Conservation (phyloP, 2,113 vertebrate species). For the Corydoras maculifer region DNA sequence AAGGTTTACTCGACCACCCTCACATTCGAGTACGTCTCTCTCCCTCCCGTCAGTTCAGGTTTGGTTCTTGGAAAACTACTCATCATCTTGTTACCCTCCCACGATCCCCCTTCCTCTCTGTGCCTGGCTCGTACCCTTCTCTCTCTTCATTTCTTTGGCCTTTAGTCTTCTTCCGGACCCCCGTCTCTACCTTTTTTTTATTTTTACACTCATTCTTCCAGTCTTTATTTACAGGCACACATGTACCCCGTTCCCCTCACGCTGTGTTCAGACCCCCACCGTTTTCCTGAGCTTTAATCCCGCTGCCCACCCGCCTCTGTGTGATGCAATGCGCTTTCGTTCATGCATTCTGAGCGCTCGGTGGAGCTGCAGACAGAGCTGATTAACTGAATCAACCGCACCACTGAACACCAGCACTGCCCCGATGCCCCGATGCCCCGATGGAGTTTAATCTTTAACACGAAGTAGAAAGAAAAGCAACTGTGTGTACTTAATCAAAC, state of each 20-base stretch:
- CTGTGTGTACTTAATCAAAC: too few relatives aligned
- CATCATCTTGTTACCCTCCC: neutral
- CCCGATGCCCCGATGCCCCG: neutral
- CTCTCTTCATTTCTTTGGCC: neutral
- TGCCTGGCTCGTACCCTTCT: neutral
- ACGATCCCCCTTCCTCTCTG: neutral
- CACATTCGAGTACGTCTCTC: too few relatives aligned
- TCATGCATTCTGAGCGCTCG: conserved; percentile 33
- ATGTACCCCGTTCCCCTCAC: conserved; percentile 6
- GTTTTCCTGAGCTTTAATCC: neutral
- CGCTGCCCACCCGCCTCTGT: neutral
- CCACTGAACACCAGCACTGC: neutral
- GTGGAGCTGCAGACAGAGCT: conserved; percentile 11
- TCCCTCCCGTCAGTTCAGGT: neutral
- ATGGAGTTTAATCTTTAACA: neutral
- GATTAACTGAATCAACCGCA: conserved; percentile 24
- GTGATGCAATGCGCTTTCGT: conserved; percentile 1
- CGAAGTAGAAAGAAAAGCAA: too few relatives aligned
- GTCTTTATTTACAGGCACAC: conserved; percentile 1
- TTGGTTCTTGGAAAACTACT: neutral
- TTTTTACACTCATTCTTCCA: neutral
- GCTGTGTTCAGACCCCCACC: neutral
- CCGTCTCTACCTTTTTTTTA: neutral
- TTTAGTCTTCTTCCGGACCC: neutral
- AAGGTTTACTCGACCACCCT: neutral